These are phyloP conservation scores for Otolemur garnettii DNA, from an alignment of 2,113 vertebrate genomes.

Conservation along the genomic window DNA sequence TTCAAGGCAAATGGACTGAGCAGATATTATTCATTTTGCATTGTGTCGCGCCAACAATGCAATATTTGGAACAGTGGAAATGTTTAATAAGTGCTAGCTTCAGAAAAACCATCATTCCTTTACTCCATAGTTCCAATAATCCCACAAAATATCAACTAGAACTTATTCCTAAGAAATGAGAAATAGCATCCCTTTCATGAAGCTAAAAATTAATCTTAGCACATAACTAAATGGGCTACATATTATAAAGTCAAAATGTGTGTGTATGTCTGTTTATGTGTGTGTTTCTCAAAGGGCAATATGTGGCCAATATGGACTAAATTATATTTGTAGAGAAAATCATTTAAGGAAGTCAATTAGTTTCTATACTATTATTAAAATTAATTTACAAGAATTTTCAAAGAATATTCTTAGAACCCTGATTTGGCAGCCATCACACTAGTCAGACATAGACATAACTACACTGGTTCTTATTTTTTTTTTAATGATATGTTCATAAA, in stretches of 20 bases:
- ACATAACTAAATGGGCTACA: neutral
- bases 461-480: constrained; percentile 35
- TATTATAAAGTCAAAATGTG: neutral
- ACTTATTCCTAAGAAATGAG: neutral
- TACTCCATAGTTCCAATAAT: neutral
- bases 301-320: neutral
- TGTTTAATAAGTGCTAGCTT: neutral
- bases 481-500: neutral
- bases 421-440: constrained; percentile 47
- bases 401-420: constrained; percentile 22
- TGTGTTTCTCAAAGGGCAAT: neutral
- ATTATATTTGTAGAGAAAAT: constrained; percentile 22
- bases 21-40: too few relatives aligned
- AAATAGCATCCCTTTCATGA: neutral
- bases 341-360: constrained; percentile 64
- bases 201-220: neutral
- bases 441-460: neutral
- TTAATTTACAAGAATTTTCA: constrained; percentile 55
- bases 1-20: too few relatives aligned
- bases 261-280: neutral
- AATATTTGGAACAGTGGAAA: neutral
- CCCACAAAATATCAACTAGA: neutral
- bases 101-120: neutral
- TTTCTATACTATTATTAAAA: constrained; percentile 52
- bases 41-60: neutral